A percentile compares a stretch with the other conserved stretches of the same genome.
phyloP scores from a whole-genome alignment of 2,888 invertebrate genomes.

The Prostheceraeus crozeri region DNA sequence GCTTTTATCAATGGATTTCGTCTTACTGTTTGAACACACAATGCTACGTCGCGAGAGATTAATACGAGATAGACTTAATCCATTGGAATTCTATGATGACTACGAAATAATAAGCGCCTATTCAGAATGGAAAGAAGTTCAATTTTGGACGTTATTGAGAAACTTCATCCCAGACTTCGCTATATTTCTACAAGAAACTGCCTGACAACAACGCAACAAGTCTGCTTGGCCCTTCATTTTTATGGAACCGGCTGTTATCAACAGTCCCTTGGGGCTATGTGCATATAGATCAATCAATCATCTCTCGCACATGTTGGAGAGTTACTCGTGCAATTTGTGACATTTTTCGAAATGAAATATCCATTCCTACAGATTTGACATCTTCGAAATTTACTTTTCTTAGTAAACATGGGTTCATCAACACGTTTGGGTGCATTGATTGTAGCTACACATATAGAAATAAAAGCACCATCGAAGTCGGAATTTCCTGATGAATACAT shows the following conservation, averaged over 20 bases:
- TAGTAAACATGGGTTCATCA: not conserved
- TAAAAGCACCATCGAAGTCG: constrained; percentile 3
- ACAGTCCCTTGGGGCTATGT: not conserved
- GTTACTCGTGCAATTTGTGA: constrained; percentile 13
- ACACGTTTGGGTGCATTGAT: constrained; percentile 5
- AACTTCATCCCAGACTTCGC: not conserved
- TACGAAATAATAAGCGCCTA: constrained; percentile 24
- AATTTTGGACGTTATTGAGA: not conserved
- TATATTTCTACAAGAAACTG: not conserved
- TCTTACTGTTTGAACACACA: not conserved
- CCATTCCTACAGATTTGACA: not conserved
- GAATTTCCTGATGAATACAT: constrained; percentile 17
- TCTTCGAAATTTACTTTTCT: not conserved
- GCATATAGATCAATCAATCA: constrained; percentile 4
- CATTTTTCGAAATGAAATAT: not conserved
- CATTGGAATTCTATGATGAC: constrained; percentile 15
- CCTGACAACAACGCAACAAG: constrained; percentile 15
- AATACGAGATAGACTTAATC: constrained; percentile 8
- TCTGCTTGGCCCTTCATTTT: not conserved
- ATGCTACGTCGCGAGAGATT: constrained; percentile 13
- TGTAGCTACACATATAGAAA: constrained; percentile 13
- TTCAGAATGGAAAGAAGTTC: constrained; percentile 15
- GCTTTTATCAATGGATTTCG: not conserved
- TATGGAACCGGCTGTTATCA: constrained; percentile 14
- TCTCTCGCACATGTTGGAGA: constrained; percentile 10